Percentiles rank a stretch among this genome's conserved stretches.
Conservation (phyloP, 1,140 invertebrate species). For the Triops longicaudatus region DNA sequence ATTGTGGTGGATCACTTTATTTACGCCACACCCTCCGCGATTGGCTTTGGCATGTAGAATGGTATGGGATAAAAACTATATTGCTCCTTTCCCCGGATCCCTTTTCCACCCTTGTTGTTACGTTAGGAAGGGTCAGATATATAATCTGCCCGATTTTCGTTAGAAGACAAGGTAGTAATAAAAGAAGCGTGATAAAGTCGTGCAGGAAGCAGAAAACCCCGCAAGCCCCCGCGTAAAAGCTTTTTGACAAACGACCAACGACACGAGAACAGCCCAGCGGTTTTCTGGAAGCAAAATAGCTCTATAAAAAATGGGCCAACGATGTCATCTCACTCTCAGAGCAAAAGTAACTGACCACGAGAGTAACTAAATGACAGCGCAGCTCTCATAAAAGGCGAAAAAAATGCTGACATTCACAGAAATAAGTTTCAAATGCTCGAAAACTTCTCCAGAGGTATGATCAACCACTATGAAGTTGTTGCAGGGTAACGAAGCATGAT, state of each 20-base stretch:
- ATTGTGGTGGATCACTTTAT: slow-evolving; percentile 12
- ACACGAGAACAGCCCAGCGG: slow-evolving; percentile 4
- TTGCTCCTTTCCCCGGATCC: not conserved
- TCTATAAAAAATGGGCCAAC: not conserved
- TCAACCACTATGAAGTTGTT: no score
- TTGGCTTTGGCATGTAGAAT: not conserved
- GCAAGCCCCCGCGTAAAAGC: not conserved
- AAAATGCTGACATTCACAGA: not conserved
- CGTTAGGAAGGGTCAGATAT: slow-evolving; percentile 5
- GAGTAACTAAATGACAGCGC: not conserved
- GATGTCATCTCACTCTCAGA: slow-evolving; percentile 7
- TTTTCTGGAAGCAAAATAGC: not conserved
- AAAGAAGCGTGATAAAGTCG: slow-evolving; percentile 12
- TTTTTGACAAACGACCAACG: slow-evolving; percentile 15
- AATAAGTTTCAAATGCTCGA: no score
- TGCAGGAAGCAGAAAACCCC: not conserved
- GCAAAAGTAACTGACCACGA: slow-evolving; percentile 2
- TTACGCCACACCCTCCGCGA: slow-evolving; percentile 4
- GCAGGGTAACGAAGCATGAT: no score
- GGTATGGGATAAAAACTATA: not conserved
- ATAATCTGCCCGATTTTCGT: not conserved
- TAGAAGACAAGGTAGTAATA: slow-evolving; percentile 3
- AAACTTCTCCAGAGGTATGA: no score
- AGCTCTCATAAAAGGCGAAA: not conserved
- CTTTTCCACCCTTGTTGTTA: not conserved